These are phyloP conservation scores for Trichonephila clavipes DNA, from an alignment of 1,140 invertebrate genomes.

Conservation along the genomic window DNA sequence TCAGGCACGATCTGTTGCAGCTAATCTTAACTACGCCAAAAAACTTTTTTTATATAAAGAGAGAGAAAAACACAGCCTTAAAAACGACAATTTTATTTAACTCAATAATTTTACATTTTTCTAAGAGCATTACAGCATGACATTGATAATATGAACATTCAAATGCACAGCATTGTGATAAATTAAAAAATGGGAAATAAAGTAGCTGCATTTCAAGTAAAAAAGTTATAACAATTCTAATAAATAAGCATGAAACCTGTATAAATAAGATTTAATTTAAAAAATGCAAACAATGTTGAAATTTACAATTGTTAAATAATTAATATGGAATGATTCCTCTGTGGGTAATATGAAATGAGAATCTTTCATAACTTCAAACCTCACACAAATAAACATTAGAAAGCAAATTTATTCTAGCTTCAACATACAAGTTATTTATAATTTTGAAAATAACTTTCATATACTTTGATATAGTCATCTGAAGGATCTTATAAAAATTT, in stretches of 20 bases:
- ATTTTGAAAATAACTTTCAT: too few species aligned
- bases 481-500: too few species aligned
- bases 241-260: background rate
- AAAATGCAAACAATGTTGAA: background rate
- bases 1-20: too few species aligned
- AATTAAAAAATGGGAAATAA: background rate
- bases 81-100: conserved; percentile 8
- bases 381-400: background rate
- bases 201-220: conserved; percentile 2
- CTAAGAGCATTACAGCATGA: background rate
- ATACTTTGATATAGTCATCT: too few species aligned
- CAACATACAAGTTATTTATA: too few species aligned
- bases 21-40: too few species aligned
- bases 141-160: background rate
- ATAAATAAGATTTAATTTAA: background rate
- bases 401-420: too few species aligned
- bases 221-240: background rate
- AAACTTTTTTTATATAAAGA: too few species aligned
- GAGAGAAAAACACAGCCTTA: background rate
- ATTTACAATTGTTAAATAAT: background rate
- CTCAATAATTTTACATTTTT: conserved; percentile 1
- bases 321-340: conserved; percentile 11
- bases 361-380: background rate
- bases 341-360: background rate
- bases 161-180: background rate